phyloP scores from a whole-genome alignment of 1,140 invertebrate genomes.

The Bombus polaris region DNA sequence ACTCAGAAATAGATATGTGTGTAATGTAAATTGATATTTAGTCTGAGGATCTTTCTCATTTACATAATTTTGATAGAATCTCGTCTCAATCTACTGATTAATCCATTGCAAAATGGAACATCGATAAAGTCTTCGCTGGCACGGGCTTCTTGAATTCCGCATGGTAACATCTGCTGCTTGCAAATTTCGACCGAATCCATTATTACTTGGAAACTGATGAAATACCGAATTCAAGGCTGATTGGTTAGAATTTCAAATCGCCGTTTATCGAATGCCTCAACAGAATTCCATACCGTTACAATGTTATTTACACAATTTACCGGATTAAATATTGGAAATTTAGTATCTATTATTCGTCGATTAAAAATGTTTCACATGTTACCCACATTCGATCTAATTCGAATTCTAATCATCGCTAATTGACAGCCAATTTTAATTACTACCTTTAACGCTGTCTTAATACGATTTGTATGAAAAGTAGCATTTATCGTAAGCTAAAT shows the following conservation, averaged over 20 bases:
- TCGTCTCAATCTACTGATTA: not conserved
- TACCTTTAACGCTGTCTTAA: not conserved
- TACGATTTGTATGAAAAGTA: not conserved
- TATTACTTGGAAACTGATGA: not conserved
- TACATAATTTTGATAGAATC: not conserved
- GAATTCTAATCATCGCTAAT: no score
- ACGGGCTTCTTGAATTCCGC: not conserved
- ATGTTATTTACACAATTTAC: not conserved
- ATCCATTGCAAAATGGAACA: not conserved
- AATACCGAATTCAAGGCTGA: not conserved
- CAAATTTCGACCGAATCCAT: constrained; percentile 12
- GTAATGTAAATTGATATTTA: not conserved
- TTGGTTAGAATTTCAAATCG: not conserved
- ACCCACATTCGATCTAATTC: no score
- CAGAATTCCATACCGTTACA: not conserved
- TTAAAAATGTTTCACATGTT: no score
- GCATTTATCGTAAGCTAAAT: not conserved
- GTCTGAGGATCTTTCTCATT: not conserved
- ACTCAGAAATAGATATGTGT: no score
- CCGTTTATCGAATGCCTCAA: not conserved
- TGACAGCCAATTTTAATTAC: no score
- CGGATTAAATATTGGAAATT: no score
- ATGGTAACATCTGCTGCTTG: not conserved
- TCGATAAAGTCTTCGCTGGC: not conserved
- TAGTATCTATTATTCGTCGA: no score